Evolutionary conservation across 2,113 vertebrate genomes (phyloP).

Genomic region (Dipodomys ordii): DNA sequence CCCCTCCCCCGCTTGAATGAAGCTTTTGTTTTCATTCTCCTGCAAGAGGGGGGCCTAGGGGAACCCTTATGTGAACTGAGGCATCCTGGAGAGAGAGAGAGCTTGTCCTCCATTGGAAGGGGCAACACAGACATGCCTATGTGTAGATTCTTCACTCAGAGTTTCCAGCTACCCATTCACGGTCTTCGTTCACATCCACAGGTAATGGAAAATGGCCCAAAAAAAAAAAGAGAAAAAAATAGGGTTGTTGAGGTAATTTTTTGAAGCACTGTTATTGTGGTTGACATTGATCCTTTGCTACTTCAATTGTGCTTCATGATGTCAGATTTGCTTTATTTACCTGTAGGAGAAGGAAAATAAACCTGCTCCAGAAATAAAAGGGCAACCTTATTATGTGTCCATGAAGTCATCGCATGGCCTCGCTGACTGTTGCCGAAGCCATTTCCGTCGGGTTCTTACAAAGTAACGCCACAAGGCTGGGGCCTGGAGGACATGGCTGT

Average conservation of each 20-base stretch:
- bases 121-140: accelerated
- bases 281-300: constrained; percentile 10
- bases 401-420: neutral
- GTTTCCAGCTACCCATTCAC: neutral
- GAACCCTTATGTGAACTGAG: neutral
- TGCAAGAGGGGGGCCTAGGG: neutral
- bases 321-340: constrained; percentile 44
- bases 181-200: accelerated
- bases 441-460: neutral
- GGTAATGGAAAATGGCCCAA: constrained; percentile 2
- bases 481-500: neutral
- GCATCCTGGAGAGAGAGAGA: neutral
- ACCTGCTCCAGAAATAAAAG: neutral
- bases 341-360: neutral
- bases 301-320: neutral
- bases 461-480: neutral
- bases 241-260: neutral
- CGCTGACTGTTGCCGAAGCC: neutral
- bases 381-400: neutral
- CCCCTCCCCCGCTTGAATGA: constrained; percentile 21
- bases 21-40: constrained; percentile 63
- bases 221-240: neutral
- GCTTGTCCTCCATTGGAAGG: accelerated
- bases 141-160: neutral
- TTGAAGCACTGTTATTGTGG: neutral